Conservation (phyloP, 2,888 invertebrate genomes). For the Eustalomyia histrio region DNA sequence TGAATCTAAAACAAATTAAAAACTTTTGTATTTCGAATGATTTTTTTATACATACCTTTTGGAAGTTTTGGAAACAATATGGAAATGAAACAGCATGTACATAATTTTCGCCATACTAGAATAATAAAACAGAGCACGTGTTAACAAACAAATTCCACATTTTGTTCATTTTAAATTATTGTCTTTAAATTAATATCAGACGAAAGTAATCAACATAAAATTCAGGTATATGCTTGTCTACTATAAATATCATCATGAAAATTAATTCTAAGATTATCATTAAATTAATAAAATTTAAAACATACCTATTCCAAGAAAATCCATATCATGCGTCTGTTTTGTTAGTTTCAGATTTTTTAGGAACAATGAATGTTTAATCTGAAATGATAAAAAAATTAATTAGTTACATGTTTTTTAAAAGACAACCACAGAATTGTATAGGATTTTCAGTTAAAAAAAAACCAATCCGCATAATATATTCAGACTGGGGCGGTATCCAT, state of each 20-base stretch:
- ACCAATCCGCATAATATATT: constrained; percentile 67
- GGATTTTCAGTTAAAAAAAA: constrained; percentile 39
- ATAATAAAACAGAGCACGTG: constrained; percentile 34
- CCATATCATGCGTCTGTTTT: neutral
- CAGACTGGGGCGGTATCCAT: constrained; percentile 69
- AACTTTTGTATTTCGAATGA: too few species aligned
- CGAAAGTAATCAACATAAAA: constrained; percentile 67
- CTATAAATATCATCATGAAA: constrained; percentile 66
- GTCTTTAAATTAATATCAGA: constrained; percentile 65
- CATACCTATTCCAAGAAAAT: neutral
- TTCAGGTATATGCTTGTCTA: constrained; percentile 69
- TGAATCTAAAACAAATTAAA: too few species aligned
- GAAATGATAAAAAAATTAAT: neutral
- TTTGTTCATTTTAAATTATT: neutral
- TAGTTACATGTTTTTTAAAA: neutral
- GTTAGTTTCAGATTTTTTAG: neutral
- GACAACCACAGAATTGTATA: neutral
- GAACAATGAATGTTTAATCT: too few species aligned
- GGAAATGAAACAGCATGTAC: neutral
- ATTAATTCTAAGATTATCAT: neutral
- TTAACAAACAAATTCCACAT: neutral
- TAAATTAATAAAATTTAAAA: neutral
- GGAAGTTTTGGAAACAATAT: neutral
- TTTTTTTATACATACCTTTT: neutral
- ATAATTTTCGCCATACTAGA: neutral